A percentile compares a stretch with the other conserved stretches of the same genome.
These are phyloP conservation scores for Eublepharis macularius DNA, from an alignment of 2,113 vertebrate species.

Conservation along the genomic window DNA sequence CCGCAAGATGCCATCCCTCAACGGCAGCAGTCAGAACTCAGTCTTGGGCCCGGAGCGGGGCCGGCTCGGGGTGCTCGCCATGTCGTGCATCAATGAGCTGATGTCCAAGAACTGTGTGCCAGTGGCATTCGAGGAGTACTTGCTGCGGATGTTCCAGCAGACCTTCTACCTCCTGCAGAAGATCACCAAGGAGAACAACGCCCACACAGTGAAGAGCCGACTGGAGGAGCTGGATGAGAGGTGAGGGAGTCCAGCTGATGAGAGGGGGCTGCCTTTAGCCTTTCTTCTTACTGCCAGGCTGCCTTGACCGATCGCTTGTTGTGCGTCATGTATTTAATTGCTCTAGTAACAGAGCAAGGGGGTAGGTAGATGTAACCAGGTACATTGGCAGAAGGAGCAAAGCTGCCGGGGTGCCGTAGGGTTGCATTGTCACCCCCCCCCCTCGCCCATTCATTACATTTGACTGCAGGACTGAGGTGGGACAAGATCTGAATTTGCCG, in stretches of 20 bases:
- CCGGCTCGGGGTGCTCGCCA: constrained; percentile 90
- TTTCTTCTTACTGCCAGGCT: constrained; percentile 18
- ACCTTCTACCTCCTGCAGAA: constrained; percentile 98
- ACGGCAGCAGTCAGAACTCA: constrained; percentile 79
- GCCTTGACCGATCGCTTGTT: not conserved
- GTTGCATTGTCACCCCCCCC: constrained; percentile 54
- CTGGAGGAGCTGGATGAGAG: constrained; percentile 97
- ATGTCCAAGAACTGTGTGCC: constrained; percentile 99
- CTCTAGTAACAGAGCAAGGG: constrained; percentile 27
- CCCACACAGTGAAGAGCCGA: constrained; percentile 89
- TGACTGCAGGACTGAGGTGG: constrained; percentile 74
- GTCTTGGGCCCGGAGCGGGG: constrained; percentile 81
- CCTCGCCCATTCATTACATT: constrained; percentile 60
- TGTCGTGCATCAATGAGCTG: constrained; percentile 98
- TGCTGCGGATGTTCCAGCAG: constrained; percentile 98
- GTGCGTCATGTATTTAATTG: constrained; percentile 54
- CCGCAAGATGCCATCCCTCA: constrained; percentile 83
- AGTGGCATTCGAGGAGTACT: constrained; percentile 96
- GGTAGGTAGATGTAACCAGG: constrained; percentile 62
- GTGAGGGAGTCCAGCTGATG: constrained; percentile 69
- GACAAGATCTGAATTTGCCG: constrained; percentile 65
- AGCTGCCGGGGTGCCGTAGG: constrained; percentile 37
- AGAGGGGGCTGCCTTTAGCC: not conserved
- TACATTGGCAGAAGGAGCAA: constrained; percentile 55
- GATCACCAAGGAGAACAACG: constrained; percentile 92